phyloP scores from a whole-genome alignment of 2,113 vertebrate genomes.

The Dolichallabes microphthalmus region DNA sequence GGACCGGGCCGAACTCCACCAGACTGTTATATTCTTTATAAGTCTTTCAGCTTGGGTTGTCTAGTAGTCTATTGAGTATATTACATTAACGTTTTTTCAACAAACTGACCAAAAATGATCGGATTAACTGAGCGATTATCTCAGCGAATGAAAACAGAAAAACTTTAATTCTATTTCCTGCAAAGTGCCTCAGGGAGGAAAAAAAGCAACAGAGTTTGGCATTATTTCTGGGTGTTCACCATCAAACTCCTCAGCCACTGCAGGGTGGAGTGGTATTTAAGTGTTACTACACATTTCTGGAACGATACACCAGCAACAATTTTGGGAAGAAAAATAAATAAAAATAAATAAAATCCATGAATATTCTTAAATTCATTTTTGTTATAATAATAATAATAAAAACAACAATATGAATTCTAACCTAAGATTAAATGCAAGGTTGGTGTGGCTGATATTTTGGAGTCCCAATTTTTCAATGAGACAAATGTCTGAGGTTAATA shows the following conservation, averaged over 20 bases:
- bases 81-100: conserved; percentile 27
- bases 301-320: background rate
- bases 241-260: conserved; percentile 6
- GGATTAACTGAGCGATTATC: conserved; percentile 31
- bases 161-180: conserved; percentile 39
- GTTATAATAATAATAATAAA: background rate
- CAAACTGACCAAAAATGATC: conserved; percentile 28
- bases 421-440: background rate
- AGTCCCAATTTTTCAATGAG: background rate
- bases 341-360: background rate
- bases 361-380: background rate
- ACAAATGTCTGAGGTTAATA: background rate
- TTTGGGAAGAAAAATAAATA: background rate
- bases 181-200: conserved; percentile 35
- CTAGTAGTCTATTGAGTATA: background rate
- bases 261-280: background rate
- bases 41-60: background rate
- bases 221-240: conserved; percentile 46
- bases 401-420: background rate
- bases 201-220: conserved; percentile 25
- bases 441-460: background rate
- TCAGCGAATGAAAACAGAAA: conserved; percentile 32
- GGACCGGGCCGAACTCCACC: background rate
- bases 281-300: conserved; percentile 1
- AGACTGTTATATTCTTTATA: background rate